These are phyloP conservation scores for Parauchenoglanis ngamensis DNA, from an alignment of 2,797 vertebrate species.

Conservation along the genomic window DNA sequence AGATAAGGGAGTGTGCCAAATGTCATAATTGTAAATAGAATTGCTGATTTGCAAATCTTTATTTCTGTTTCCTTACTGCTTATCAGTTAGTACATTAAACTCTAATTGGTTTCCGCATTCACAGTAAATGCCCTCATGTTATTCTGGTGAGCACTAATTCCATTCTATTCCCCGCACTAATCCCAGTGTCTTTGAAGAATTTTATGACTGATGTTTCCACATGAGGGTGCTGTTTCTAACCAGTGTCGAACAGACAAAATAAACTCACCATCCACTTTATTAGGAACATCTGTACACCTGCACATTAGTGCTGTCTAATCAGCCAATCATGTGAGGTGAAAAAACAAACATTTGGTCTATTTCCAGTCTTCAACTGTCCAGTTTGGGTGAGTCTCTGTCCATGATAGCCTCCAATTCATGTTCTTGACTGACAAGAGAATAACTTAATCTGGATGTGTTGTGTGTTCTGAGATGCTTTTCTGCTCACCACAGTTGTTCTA, in stretches of 20 bases:
- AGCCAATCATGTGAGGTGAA: background rate
- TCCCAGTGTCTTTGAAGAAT: background rate
- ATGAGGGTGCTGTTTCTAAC: conserved; percentile 35
- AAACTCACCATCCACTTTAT: background rate
- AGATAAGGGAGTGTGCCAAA: background rate
- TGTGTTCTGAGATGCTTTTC: background rate
- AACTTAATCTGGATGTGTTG: background rate
- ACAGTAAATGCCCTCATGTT: background rate
- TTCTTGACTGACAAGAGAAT: background rate
- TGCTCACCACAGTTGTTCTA: background rate
- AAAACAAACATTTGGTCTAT: background rate
- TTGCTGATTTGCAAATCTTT: background rate
- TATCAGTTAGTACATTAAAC: background rate
- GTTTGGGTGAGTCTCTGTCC: background rate
- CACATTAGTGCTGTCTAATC: background rate
- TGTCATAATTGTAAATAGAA: background rate
- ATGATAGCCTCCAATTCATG: background rate
- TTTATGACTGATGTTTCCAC: conserved; percentile 19
- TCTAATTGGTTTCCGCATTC: background rate
- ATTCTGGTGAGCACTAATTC: background rate
- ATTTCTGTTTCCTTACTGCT: background rate
- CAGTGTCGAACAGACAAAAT: background rate
- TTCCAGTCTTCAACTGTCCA: background rate
- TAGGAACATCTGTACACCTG: background rate
- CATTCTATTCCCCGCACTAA: background rate